Conservation (phyloP, 2,113 vertebrate species). For the Chionodraco myersi region DNA sequence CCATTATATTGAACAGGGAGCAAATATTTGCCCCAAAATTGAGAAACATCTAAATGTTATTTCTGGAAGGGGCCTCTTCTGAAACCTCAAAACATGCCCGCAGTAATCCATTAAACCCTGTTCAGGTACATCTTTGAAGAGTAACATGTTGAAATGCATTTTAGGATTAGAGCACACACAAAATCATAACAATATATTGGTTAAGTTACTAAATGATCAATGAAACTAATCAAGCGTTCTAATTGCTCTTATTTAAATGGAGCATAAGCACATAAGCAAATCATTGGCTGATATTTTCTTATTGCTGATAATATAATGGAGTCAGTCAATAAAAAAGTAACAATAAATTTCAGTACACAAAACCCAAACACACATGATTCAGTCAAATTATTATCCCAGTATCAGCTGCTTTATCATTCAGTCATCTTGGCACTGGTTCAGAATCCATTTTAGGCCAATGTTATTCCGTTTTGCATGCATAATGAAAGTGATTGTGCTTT, state of each 20-base stretch:
- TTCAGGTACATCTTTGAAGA: neutral
- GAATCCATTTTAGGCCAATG: neutral
- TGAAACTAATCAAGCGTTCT: neutral
- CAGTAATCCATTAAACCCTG: neutral
- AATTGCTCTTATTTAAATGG: neutral
- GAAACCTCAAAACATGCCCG: neutral
- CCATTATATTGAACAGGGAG: neutral
- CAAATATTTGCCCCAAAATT: neutral
- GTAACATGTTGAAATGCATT: too few relatives aligned
- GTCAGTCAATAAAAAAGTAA: neutral
- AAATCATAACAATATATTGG: neutral
- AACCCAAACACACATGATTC: slow-evolving; percentile 4
- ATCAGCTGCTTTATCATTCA: neutral
- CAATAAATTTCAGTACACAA: neutral
- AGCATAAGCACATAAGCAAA: neutral
- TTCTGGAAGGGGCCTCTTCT: too few relatives aligned
- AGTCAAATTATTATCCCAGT: neutral
- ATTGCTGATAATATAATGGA: too few relatives aligned
- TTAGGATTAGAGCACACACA: neutral
- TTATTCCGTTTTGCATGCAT: neutral
- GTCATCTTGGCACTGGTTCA: neutral
- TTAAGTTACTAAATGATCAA: neutral
- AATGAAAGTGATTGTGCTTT: neutral
- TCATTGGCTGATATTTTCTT: neutral
- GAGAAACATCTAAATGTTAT: too few relatives aligned